These are phyloP conservation scores for Dromiciops gliroides DNA, from an alignment of 2,113 vertebrate species.

Conservation along the genomic window DNA sequence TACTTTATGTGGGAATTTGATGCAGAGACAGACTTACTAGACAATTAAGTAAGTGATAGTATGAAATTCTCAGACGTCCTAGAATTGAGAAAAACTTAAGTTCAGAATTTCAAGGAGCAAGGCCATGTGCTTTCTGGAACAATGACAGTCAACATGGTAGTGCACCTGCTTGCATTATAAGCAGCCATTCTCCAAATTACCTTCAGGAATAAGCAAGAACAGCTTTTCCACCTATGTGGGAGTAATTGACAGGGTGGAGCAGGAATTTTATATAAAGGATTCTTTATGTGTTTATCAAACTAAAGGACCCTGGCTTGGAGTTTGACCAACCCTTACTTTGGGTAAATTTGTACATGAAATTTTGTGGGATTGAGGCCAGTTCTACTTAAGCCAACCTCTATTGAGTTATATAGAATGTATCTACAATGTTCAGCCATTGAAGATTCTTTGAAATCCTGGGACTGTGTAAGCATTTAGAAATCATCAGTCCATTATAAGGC, in stretches of 20 bases:
- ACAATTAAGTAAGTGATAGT: neutral
- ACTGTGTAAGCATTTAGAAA: neutral
- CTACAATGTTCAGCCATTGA: neutral
- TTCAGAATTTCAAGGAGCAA: neutral
- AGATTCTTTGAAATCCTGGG: neutral
- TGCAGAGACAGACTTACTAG: neutral
- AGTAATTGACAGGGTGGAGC: neutral
- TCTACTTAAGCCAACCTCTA: neutral
- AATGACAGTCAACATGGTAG: neutral
- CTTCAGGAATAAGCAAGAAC: neutral
- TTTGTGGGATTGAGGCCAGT: neutral
- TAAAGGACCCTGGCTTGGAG: neutral
- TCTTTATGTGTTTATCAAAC: neutral
- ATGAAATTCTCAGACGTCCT: neutral
- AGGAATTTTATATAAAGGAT: neutral
- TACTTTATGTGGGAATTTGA: neutral
- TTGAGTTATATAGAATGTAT: neutral
- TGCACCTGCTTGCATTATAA: neutral
- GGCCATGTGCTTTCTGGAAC: neutral
- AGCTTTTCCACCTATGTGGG: neutral
- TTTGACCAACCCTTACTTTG: neutral
- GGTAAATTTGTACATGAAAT: neutral
- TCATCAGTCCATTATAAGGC: neutral
- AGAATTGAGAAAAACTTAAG: neutral
- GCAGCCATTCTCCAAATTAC: neutral